Evolutionary conservation across 2,888 invertebrate species (phyloP).

Genomic region (Drosophila rubida): DNA sequence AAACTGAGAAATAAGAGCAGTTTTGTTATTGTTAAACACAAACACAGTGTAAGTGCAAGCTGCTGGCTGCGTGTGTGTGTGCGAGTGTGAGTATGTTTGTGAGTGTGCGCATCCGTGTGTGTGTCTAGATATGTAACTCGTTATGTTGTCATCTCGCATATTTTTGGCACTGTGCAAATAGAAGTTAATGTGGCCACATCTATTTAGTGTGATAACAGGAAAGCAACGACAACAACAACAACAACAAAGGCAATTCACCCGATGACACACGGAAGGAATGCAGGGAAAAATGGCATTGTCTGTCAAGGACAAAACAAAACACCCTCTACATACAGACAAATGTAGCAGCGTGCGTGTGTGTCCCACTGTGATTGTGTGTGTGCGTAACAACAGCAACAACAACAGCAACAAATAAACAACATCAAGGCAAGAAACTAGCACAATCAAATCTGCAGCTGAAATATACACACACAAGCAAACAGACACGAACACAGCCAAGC

Average conservation of each 20-base stretch:
- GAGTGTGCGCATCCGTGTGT: neutral
- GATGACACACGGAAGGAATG: constrained; percentile 55
- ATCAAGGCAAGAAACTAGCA: constrained; percentile 47
- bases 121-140: constrained; percentile 3
- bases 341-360: constrained; percentile 41
- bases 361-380: constrained; percentile 13
- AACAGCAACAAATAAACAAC: constrained; percentile 27
- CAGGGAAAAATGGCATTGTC: constrained; percentile 77
- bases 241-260: constrained; percentile 1
- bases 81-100: neutral
- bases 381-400: neutral
- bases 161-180: neutral
- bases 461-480: constrained; percentile 17
- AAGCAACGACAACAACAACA: constrained; percentile 1
- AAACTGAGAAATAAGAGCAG: neutral
- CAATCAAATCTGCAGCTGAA: constrained; percentile 41
- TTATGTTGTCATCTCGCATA: constrained; percentile 42
- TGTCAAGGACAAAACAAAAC: constrained; percentile 81
- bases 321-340: constrained; percentile 37
- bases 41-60: neutral
- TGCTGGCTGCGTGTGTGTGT: neutral
- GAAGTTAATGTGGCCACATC: neutral
- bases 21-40: neutral
- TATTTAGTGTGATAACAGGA: neutral
- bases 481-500: constrained; percentile 25